A percentile compares a stretch with the other conserved stretches of the same genome.
phyloP scores from a whole-genome alignment of 2,888 invertebrate species.

The Lasioglossum oenotherae region DNA sequence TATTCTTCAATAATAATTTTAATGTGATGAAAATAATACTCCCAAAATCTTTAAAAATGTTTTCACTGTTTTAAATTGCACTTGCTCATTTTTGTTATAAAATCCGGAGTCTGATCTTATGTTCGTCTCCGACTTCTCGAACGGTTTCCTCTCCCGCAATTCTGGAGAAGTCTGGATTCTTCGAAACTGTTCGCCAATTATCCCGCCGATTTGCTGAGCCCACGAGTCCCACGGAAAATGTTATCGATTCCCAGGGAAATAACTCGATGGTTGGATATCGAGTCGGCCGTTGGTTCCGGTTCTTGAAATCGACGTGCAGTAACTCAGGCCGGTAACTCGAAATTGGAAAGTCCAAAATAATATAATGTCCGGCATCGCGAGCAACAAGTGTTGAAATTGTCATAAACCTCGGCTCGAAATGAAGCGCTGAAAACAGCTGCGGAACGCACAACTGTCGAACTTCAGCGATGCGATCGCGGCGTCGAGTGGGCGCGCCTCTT shows the following conservation, averaged over 20 bases:
- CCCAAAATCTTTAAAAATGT: too few species aligned
- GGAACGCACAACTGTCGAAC: constrained; percentile 32
- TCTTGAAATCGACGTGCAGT: neutral
- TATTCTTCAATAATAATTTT: too few species aligned
- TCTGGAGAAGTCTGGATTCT: neutral
- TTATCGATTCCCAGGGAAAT: neutral
- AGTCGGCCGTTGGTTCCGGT: neutral
- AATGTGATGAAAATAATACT: too few species aligned
- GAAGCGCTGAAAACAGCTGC: constrained; percentile 31
- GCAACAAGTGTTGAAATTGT: constrained; percentile 58
- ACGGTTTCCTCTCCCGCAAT: neutral
- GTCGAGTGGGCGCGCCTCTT: constrained; percentile 21
- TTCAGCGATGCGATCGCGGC: constrained; percentile 11
- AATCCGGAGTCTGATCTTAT: too few species aligned
- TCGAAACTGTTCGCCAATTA: neutral
- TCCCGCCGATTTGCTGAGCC: neutral
- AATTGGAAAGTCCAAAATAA: constrained; percentile 29
- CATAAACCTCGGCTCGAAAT: constrained; percentile 17
- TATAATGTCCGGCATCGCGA: constrained; percentile 22
- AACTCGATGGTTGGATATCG: neutral
- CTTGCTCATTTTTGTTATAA: too few species aligned
- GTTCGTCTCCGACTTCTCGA: neutral
- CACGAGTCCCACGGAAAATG: neutral
- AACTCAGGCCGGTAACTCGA: neutral
- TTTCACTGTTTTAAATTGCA: too few species aligned